A percentile compares a stretch with the other conserved stretches of the same genome.
Conservation (phyloP, 2,797 vertebrate species). For the Lutjanus argentimaculatus region DNA sequence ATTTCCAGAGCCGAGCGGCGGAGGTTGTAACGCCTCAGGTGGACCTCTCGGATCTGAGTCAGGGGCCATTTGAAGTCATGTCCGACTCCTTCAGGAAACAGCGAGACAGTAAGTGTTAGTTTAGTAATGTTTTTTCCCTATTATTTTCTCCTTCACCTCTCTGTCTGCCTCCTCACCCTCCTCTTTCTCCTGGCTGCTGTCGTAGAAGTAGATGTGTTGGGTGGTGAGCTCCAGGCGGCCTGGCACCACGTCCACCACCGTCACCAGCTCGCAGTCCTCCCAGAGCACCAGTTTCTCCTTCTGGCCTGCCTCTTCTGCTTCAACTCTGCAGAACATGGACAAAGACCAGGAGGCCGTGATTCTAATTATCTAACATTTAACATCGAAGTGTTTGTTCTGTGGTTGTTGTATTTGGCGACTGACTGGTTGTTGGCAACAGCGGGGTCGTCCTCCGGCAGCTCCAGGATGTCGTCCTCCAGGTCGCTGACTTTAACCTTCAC, state of each 20-base stretch:
- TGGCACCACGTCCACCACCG: constrained; percentile 92
- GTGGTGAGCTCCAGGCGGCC: constrained; percentile 96
- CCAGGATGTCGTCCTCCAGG: constrained; percentile 94
- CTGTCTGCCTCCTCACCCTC: constrained; percentile 86
- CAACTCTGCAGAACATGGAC: constrained; percentile 73
- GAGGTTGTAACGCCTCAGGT: constrained; percentile 95
- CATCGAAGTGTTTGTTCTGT: rapidly evolving
- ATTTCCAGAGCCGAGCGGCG: constrained; percentile 96
- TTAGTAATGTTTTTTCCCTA: background rate
- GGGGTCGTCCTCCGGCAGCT: constrained; percentile 93
- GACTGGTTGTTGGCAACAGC: constrained; percentile 83
- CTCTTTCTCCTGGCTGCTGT: constrained; percentile 95
- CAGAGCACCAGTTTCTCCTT: constrained; percentile 94
- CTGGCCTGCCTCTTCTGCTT: constrained; percentile 92
- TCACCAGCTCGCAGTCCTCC: constrained; percentile 97
- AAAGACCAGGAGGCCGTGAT: background rate
- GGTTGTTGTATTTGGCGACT: constrained; percentile 53
- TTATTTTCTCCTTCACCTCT: background rate
- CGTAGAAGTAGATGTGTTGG: constrained; percentile 96
- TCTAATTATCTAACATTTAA: background rate
- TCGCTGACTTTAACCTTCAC: constrained; percentile 97
- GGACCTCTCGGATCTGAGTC: constrained; percentile 95
- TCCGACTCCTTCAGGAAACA: constrained; percentile 87
- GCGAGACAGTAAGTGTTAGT: background rate
- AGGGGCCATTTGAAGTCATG: constrained; percentile 98